Evolutionary conservation across 2,888 invertebrate genomes (phyloP).

Genomic region (Tanytarsus gracilentus): DNA sequence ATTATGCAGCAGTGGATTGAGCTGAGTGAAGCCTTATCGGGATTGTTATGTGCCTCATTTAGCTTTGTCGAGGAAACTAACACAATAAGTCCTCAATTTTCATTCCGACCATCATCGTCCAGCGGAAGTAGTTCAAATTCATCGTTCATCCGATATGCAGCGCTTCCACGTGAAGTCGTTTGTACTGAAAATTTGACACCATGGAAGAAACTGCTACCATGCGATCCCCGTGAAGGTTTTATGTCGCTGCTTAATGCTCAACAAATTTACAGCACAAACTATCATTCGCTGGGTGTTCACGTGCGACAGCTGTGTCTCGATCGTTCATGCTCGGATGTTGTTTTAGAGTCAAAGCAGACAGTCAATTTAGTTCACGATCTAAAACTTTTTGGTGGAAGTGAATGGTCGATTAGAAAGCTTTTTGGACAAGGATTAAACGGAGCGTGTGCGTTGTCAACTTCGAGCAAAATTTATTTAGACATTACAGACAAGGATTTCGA

Average conservation of each 20-base stretch:
- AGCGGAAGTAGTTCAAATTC: constrained; percentile 43
- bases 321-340: constrained; percentile 44
- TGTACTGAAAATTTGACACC: constrained; percentile 99
- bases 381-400: constrained; percentile 50
- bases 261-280: constrained; percentile 84
- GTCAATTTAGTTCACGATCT: constrained; percentile 82
- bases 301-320: constrained; percentile 68
- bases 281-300: constrained; percentile 82
- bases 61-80: constrained; percentile 85
- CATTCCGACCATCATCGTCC: constrained; percentile 56
- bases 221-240: constrained; percentile 81
- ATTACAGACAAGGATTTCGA: constrained; percentile 56
- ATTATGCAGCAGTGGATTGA: constrained; percentile 80
- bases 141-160: constrained; percentile 65
- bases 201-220: constrained; percentile 94
- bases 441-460: constrained; percentile 69
- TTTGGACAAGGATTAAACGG: constrained; percentile 79
- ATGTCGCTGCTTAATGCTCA: constrained; percentile 82
- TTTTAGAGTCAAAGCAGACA: constrained; percentile 74
- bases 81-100: constrained; percentile 73
- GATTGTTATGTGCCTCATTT: constrained; percentile 90
- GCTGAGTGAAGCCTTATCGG: constrained; percentile 83
- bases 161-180: constrained; percentile 90
- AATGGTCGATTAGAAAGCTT: constrained; percentile 77
- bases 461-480: constrained; percentile 75